Evolutionary conservation across 2,797 vertebrate species (phyloP), one percentile per base, ranked within the genome.

Genomic region (Threskiornis aethiopicus): DNA sequence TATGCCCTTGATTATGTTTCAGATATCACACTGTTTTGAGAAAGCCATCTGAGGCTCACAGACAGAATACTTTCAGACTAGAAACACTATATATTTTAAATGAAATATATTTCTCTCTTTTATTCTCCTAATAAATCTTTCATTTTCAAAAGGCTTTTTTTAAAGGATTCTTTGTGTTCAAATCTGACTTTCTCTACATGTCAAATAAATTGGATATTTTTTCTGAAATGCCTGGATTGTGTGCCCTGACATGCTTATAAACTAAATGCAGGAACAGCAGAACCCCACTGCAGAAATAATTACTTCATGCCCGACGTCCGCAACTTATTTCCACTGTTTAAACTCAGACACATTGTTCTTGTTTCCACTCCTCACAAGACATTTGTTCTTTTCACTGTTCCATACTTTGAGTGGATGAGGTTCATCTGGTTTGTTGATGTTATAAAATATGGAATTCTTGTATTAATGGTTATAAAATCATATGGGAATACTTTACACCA

Each of bases 401-500:
- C 84, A 77, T 91, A n/a, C 90, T 95, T 96, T 35, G 82, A 96
- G 96, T 96, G 94, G 96, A 97, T 92, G 96, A 94, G 85, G 96
- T 96, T 98, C 98, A 97, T 98, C 97, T 98, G 98, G 85, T 97
- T 97, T 98, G 97, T 97, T 98, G 98, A 98, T 98, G 92, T 96
- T 98, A 94, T 97, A 97, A 98, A 98, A 98, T 98, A 98, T 94
- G 97, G 97, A 98, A 98, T 98, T 97, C 97, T 96, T 97, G 77
- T 97, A 97, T 96, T 97, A 98, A 98, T 93, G 94, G 90, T 96
- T 93, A 97, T 92, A 92, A 95, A 97, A 94, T 98, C 98, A 98
- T 98, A 96, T 98, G 98, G 98, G 98, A 98, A 96, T 97, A 97
- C 97, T 98, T 98, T 98, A 89, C 97, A 97, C 97, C 87, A 52